Evolutionary conservation across 2,113 vertebrate species (phyloP), one percentile per base, ranked within the genome.

Genomic region (Daubentonia madagascariensis): DNA sequence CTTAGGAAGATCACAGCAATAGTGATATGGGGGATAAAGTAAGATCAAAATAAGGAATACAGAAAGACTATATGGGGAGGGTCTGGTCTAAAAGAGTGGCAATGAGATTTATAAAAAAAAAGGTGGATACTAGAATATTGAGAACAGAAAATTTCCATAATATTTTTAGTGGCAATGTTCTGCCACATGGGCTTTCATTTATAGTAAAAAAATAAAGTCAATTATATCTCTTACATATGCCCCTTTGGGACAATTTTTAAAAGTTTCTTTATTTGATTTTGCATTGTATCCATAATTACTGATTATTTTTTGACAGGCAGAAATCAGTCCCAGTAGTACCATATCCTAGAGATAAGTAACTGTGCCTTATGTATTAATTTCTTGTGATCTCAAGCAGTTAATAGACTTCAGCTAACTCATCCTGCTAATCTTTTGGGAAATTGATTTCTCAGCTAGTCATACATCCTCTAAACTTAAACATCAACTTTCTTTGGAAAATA

Each of bases 321-420:
- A 91, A 96, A 89, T 95, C 94, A 83, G 92, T 96, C 83, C 86
- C 96, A 83, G 23, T 73, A 90, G 86, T 96, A 91, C 48, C 22
- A 89, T 91, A 81, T 93, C 81, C 67, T 73, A 93, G 78, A 97
- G 76, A 88, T 96, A 97, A 96, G 78, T 68, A 93, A 95, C 81
- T 92, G 37, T 96, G 73, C 45, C 83, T 89, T 79, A 91, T 80
- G 86, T 97, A 93, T 98, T 95, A 92, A 96, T 96, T 97, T 96
- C 43, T 84, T 97, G 67, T 97, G 95, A 98, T 94, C 81, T 97
- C 72, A 94, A 88, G 89, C 85, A 98, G 54, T 96, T 96, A 97
- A 96, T 88, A 97, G 91, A 91, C 48, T 94, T 93, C 18, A 93
- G 59, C 32, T 95, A 90, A 94, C 67, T 95, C 85, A 97, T 63